A percentile compares a stretch with the other conserved stretches of the same genome.
These are phyloP conservation scores for Cyprinodon variegatus DNA, from an alignment of 2,113 vertebrate species.

Conservation along the genomic window DNA sequence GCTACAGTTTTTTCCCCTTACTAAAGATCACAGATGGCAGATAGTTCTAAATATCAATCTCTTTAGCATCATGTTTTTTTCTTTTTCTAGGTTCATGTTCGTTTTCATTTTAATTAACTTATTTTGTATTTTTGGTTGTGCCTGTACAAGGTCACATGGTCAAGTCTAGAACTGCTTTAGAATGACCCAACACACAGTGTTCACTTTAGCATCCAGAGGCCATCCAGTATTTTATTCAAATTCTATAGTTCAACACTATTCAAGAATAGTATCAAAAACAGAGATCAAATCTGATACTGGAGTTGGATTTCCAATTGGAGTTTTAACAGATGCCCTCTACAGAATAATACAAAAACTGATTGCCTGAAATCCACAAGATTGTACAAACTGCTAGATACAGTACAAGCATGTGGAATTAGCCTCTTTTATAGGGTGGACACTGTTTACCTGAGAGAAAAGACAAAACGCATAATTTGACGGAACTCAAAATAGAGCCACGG, in stretches of 20 bases:
- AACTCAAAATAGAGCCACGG: not conserved
- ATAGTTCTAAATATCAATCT: conserved; percentile 9
- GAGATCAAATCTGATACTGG: not conserved
- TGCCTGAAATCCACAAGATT: not conserved
- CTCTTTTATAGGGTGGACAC: not conserved
- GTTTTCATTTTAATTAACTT: not conserved
- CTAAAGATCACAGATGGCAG: conserved; percentile 21
- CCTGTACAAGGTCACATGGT: not conserved
- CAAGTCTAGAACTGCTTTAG: not conserved
- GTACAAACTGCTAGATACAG: not conserved
- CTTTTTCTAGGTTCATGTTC: conserved; percentile 21
- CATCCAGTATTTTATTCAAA: not conserved
- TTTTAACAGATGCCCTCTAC: not conserved
- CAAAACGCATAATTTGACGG: too few relatives aligned
- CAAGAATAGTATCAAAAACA: not conserved
- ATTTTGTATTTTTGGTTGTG: not conserved
- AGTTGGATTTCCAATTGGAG: not conserved
- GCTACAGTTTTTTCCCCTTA: conserved; percentile 8
- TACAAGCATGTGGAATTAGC: not conserved
- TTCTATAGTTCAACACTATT: not conserved
- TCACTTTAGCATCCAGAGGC: not conserved
- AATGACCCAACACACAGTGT: not conserved
- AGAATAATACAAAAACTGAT: not conserved
- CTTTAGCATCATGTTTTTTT: conserved; percentile 7
- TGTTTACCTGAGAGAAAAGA: too few relatives aligned